Conservation (phyloP, 2,888 invertebrate species). For the Prosapia bicincta region DNA sequence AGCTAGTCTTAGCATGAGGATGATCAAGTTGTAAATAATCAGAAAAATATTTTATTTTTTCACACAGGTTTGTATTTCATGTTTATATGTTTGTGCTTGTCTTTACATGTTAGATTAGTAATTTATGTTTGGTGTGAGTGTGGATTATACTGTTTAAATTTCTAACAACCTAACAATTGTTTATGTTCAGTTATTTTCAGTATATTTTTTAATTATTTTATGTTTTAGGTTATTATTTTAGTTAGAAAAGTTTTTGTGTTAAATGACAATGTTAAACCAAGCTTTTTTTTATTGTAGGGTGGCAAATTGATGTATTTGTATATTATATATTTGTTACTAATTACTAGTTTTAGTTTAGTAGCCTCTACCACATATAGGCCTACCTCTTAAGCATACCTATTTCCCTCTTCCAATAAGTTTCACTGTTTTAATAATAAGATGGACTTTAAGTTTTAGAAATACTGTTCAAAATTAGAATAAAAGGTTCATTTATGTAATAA, state of each 20-base stretch:
- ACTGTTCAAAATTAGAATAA: too few relatives aligned
- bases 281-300: too few relatives aligned
- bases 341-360: too few relatives aligned
- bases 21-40: background rate
- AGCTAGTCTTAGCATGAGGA: background rate
- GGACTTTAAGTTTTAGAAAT: too few relatives aligned
- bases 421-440: too few relatives aligned
- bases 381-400: too few relatives aligned
- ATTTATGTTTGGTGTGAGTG: slow-evolving; percentile 2
- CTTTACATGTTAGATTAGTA: background rate
- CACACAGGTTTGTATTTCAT: background rate
- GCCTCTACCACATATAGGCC: too few relatives aligned
- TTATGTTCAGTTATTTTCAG: background rate
- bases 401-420: too few relatives aligned
- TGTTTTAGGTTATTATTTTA: background rate
- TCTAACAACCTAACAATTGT: background rate
- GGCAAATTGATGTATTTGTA: too few relatives aligned
- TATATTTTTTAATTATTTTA: background rate
- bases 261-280: too few relatives aligned
- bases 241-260: background rate
- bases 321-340: too few relatives aligned
- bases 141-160: background rate
- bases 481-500: too few relatives aligned
- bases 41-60: background rate
- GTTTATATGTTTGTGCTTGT: background rate